Evolutionary conservation across 2,888 invertebrate species (phyloP).

Genomic region (Nephrocerus scutellatus): DNA sequence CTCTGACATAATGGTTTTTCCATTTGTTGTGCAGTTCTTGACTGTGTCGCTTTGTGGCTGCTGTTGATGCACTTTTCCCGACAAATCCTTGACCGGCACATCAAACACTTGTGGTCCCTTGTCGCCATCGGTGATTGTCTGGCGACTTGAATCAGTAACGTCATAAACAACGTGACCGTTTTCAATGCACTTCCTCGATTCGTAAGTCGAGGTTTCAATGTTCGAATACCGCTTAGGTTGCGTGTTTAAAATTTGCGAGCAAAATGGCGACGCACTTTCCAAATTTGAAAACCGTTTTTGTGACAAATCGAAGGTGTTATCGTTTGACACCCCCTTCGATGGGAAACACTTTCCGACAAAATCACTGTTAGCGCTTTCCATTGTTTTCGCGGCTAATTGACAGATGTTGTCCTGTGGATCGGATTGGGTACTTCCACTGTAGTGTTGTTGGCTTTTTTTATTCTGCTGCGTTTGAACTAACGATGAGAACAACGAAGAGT

Average conservation of each 20-base stretch:
- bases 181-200: conserved; percentile 41
- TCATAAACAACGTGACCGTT: conserved; percentile 44
- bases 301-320: conserved; percentile 35
- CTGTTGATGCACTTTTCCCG: conserved; percentile 7
- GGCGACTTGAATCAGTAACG: conserved; percentile 30
- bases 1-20: conserved; percentile 41
- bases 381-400: conserved; percentile 11
- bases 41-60: background rate
- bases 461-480: no score
- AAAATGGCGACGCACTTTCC: conserved; percentile 28
- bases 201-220: conserved; percentile 40
- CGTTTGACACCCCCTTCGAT: conserved; percentile 17
- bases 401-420: no score
- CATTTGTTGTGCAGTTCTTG: conserved; percentile 10
- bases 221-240: conserved; percentile 43
- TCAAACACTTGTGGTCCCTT: conserved; percentile 14
- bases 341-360: no score
- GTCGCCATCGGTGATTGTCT: conserved; percentile 28
- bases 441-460: no score
- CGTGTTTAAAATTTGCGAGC: conserved; percentile 24
- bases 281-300: conserved; percentile 45
- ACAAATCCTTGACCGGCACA: background rate
- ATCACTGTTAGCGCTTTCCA: conserved; percentile 32
- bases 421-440: no score
- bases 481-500: no score